Base-by-base conservation (phyloP, 2,113 vertebrate genomes). In the Empidonax alnorum region DNA sequence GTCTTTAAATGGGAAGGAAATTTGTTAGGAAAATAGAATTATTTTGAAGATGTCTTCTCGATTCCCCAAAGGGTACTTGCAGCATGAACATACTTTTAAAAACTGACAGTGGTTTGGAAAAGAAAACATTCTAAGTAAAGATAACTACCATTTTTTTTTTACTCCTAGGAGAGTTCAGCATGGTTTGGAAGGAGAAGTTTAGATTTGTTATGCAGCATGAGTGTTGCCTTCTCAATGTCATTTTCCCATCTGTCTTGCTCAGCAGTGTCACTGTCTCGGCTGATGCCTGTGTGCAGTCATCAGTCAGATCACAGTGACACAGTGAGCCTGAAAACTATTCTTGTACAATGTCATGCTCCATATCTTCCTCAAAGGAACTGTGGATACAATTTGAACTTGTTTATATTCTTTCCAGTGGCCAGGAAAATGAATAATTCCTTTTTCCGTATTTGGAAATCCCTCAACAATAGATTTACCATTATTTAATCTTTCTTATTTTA, bases 211-310 rank as follows among this genome's bases (percentile, higher is more conserved):
- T 90, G 72, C 90, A 89, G 88, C 80, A 92, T 2, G 10, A 92
- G 69, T 6, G 30, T 53, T 94, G 87, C 87, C 73, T 89, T 90
- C 88, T 90, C 92, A 94, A 83, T 93, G 96, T 96, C 92, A 91
- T 82, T 78, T 87, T 49, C 84, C 86, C 94, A 95, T 94, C 92
- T 96, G 96, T 67, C 89, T 90, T 84, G 71, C 86, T 92, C 85
- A 89, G 90, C 90, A 87, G 93, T 69, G 80, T 84, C 68, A 78
- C 59, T 55, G 79, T 61, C 90, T 86, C 6, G 5, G 83, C 92
- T 93, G 95, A n/a, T 88, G 79, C 55, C 27, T 24, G 69, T 52
- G 91, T 79, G 87, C 83, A 84, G 55, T 56, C 90, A 52, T 58
- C 89, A 92, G 59, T 76, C 87, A 92, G 90, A 75, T 77, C 80